These are phyloP conservation scores for Eulacestoma nigropectus DNA, from an alignment of 2,113 vertebrate genomes.

Conservation along the genomic window DNA sequence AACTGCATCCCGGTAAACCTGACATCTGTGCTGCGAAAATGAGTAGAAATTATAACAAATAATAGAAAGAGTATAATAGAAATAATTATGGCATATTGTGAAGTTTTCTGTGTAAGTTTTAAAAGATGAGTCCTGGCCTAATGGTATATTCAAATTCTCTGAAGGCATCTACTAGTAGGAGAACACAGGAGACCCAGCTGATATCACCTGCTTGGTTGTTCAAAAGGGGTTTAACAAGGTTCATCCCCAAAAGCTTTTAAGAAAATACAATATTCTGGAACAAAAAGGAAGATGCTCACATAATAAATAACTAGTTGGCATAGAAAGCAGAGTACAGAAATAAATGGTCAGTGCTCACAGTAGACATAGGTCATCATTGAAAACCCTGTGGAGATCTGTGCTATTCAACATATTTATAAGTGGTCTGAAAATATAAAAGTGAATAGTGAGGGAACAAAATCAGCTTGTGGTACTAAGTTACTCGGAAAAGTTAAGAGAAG, in stretches of 20 bases:
- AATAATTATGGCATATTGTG: background rate
- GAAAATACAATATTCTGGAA: background rate
- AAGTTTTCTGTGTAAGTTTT: background rate
- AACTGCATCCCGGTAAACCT: background rate
- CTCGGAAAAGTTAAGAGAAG: background rate
- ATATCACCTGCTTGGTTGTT: background rate
- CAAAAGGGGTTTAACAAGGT: background rate
- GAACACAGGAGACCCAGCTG: background rate
- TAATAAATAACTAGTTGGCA: background rate
- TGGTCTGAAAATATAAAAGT: background rate
- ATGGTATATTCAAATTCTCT: background rate
- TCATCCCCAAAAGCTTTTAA: background rate
- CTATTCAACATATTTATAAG: background rate
- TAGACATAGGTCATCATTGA: background rate
- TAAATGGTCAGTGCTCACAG: background rate
- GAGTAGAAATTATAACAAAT: background rate
- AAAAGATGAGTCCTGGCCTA: background rate
- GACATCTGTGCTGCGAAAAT: background rate
- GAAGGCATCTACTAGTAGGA: background rate
- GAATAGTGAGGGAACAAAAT: background rate
- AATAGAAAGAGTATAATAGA: background rate
- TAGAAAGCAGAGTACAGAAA: background rate
- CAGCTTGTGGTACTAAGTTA: background rate
- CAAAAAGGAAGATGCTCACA: background rate
- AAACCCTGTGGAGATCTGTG: background rate